A percentile compares a stretch with the other conserved stretches of the same genome.
Conservation (phyloP, 2,113 vertebrate species). For the Tursiops truncatus region DNA sequence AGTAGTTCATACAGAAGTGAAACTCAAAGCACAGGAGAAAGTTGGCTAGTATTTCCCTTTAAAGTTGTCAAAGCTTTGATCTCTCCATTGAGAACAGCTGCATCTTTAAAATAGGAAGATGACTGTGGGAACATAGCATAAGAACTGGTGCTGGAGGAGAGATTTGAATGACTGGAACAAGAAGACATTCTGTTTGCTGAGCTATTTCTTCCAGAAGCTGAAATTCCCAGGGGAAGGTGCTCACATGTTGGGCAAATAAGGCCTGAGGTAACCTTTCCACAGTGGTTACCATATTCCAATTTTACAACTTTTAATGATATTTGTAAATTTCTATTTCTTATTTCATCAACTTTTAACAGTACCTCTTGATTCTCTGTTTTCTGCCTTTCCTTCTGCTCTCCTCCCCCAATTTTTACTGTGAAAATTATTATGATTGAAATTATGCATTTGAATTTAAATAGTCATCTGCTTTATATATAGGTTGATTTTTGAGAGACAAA, state of each 20-base stretch:
- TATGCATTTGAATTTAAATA: background rate
- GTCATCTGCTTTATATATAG: background rate
- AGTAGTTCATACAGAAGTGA: slow-evolving; percentile 92
- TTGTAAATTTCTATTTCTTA: background rate
- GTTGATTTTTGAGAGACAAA: slow-evolving; percentile 18
- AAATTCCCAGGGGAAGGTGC: background rate
- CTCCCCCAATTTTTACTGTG: background rate
- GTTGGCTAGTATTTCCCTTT: background rate
- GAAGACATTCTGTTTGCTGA: background rate
- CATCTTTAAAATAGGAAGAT: background rate
- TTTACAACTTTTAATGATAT: background rate
- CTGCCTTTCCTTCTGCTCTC: background rate
- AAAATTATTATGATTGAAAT: background rate
- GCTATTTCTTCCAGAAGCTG: background rate
- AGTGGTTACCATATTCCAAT: background rate
- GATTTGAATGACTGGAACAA: background rate
- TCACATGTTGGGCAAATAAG: background rate
- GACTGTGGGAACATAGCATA: background rate
- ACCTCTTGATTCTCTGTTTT: background rate
- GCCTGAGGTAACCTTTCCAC: background rate
- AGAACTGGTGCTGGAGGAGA: background rate
- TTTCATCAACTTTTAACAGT: background rate
- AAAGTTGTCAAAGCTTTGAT: background rate
- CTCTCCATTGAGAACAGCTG: background rate
- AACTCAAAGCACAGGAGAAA: background rate